Evolutionary conservation across 2,888 invertebrate genomes (phyloP), one percentile per base, ranked within the genome.

Genomic region (Pomacea canaliculata): DNA sequence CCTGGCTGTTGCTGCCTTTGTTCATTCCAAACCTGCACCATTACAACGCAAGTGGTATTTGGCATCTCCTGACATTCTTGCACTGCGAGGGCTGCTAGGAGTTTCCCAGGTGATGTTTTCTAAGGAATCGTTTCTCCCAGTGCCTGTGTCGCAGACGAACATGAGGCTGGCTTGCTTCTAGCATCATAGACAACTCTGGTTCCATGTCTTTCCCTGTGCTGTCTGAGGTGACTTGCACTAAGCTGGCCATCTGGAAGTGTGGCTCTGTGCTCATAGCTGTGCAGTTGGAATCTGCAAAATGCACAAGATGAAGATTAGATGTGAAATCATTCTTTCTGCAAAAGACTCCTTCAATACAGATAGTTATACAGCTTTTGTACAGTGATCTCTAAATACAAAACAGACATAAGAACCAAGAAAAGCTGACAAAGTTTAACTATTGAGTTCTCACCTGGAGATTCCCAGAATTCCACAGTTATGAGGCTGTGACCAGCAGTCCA

Each of bases 391-490:
- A 23, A 23, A 23, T 23, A 23, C 23, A 23, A 23, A 23, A 23
- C 23, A 23, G 23, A 23, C 23, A 23, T 23, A 23, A 23, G 23
- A 23, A 23, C 23, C 23, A 23, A 23, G 23, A 23, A 23, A 23
- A 23, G 23, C 23, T 23, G 23, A 23, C 23, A 56, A 37, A 56
- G 51, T 8, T 56, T 56, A 16, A 56, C 51, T 56, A 13, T 16
- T 16, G 16, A 13, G 51, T 56, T 56, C 80, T 81, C 79, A 89
- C 89, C 90, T 85, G 89, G 89, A 70, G 89, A 85, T 77, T 89
- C 87, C 90, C 90, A 90, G 86, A 90, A 89, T 84, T 90, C 89
- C 76, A 88, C 89, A 51, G 88, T 86, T 48, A 89, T 84, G 62
- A 90, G 82, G 72, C 80, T 85, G 77, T 86, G 86, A 49, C 83